Conservation (phyloP, 2,113 vertebrate genomes). For the Cinclus mexicanus region DNA sequence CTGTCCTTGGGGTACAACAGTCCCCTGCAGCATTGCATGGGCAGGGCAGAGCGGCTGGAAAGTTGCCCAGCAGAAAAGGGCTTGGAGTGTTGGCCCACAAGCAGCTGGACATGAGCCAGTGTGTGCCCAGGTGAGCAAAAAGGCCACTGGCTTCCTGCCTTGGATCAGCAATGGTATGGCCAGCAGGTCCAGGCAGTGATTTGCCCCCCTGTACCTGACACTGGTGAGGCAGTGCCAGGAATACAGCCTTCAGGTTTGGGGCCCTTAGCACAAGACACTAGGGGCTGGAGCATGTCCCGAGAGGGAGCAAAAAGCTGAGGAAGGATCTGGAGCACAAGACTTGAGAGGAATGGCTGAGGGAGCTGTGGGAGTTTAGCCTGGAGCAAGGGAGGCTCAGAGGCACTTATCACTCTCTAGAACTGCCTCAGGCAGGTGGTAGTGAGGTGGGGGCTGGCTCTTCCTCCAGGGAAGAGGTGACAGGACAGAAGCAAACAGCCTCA, state of each 20-base stretch:
- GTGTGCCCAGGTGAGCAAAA: not conserved
- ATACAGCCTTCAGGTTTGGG: not conserved
- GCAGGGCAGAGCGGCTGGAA: not conserved
- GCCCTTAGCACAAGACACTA: not conserved
- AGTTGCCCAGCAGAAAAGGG: not conserved
- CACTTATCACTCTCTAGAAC: not conserved
- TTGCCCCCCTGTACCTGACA: fast-evolving
- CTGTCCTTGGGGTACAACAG: not conserved
- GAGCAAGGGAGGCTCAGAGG: not conserved
- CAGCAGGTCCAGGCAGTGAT: not conserved
- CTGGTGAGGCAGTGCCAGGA: not conserved
- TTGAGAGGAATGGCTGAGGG: not conserved
- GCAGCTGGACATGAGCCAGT: not conserved
- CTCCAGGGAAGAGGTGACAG: not conserved
- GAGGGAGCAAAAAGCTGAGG: not conserved
- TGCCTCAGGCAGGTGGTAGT: not conserved
- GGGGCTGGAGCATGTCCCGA: not conserved
- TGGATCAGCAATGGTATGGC: not conserved
- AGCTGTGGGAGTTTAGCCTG: not conserved
- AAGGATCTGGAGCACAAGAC: too few relatives aligned
- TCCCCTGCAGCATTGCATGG: not conserved
- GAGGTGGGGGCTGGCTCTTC: not conserved
- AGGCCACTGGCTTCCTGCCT: not conserved
- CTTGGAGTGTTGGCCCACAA: not conserved
- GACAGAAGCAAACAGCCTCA: not conserved